Evolutionary conservation across 2,797 vertebrate species (phyloP), one percentile per base, ranked within the genome.

Genomic region (Protonibea diacanthus): DNA sequence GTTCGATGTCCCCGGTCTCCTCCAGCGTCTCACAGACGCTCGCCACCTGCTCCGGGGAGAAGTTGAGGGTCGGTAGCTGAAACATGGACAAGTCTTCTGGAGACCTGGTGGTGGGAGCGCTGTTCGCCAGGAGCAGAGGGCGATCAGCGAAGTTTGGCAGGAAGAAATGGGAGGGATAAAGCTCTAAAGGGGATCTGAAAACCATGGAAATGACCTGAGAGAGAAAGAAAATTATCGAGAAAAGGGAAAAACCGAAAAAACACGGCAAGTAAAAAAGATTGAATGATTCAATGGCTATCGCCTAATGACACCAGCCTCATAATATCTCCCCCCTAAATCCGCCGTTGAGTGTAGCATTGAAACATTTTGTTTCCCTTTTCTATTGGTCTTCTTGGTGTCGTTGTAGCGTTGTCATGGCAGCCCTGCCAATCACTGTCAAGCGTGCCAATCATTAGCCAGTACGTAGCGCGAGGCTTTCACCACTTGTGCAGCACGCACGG

Each of bases 361-460:
- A 98, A 99, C 97, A 98, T 99, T 98, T 99, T 99, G 97, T 98
- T 98, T 98, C 97, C 97, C 97, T 99, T 99, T 99, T 99, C 98
- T 99, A 99, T 99, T 99, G 98, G 98, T 98, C 98, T 99, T 96
- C 95, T 91, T 95, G 95, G 95, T 98, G 98, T 99, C 97, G 97
- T 97, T 97, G 97, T 97, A 94, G 95, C 95, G 97, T 99, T 97
- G 96, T 97, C 97, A 98, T 96, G 96, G 97, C 96, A 97, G 96
- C 97, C 89, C 97, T 99, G 98, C 97, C 98, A 98, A 99, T 99
- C 98, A 99, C 98, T 99, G 98, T 99, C 98, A 99, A 97, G 95
- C 95, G 97, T 99, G 97, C 98, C 98, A 99, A 99, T 99, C 98
- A 98, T 97, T 95, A 97, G 95, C 95, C 96, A 97, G 97, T 97